Percentiles rank a stretch among this genome's conserved stretches.
phyloP scores from a whole-genome alignment of 2,888 invertebrate genomes.

The Mellilla xanthometata region DNA sequence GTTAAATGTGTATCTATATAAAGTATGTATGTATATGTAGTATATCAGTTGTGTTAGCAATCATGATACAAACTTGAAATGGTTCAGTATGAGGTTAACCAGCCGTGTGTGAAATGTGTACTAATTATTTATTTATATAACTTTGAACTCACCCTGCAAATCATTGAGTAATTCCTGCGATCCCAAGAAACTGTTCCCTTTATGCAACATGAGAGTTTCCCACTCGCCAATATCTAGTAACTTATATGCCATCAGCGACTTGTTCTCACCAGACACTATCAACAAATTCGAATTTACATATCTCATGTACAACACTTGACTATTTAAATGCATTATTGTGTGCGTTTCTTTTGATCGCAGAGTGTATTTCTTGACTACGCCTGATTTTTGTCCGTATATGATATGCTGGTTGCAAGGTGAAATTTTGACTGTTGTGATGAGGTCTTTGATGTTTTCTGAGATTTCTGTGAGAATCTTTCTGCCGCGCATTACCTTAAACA shows the following conservation, averaged over 20 bases:
- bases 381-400: slow-evolving; percentile 71
- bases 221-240: slow-evolving; percentile 48
- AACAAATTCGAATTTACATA: slow-evolving; percentile 58
- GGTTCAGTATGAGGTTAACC: too few species aligned
- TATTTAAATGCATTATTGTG: slow-evolving; percentile 65
- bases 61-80: too few species aligned
- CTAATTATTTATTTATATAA: neutral
- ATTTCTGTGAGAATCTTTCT: slow-evolving; percentile 70
- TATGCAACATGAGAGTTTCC: slow-evolving; percentile 67
- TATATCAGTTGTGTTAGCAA: too few species aligned
- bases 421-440: slow-evolving; percentile 70
- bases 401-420: slow-evolving; percentile 77
- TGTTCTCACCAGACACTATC: slow-evolving; percentile 66
- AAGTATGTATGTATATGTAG: too few species aligned
- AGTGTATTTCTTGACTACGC: slow-evolving; percentile 66
- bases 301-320: slow-evolving; percentile 64
- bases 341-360: slow-evolving; percentile 55
- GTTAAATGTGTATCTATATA: too few species aligned
- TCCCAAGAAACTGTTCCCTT: slow-evolving; percentile 62
- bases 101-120: too few species aligned
- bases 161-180: slow-evolving; percentile 75
- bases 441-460: slow-evolving; percentile 60
- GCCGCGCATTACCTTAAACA: slow-evolving; percentile 70
- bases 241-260: slow-evolving; percentile 67
- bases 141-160: slow-evolving; percentile 57